A percentile compares a stretch with the other conserved stretches of the same genome.
These are phyloP conservation scores for Scylla paramamosain DNA, from an alignment of 1,140 invertebrate species.

Conservation along the genomic window DNA sequence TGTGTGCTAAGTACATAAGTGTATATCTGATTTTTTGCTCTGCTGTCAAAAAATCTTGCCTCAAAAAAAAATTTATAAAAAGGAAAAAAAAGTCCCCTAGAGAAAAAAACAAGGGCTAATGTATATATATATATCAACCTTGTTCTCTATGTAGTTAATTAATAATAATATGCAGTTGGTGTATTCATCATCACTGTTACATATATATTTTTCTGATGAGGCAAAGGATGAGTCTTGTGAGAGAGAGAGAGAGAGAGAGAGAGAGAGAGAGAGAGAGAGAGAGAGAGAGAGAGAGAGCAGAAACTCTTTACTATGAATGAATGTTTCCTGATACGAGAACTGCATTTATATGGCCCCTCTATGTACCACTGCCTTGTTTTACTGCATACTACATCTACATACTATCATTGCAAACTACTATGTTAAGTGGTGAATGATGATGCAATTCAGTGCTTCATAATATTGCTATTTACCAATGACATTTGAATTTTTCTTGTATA, in stretches of 20 bases:
- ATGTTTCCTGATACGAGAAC: background rate
- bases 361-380: slow-evolving; percentile 2
- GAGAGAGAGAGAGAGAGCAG: no score
- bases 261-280: no score
- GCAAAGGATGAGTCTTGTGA: background rate
- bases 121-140: slow-evolving; percentile 57
- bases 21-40: slow-evolving; percentile 53
- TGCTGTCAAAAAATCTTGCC: slow-evolving; percentile 61
- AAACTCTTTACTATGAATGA: background rate
- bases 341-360: slow-evolving; percentile 5
- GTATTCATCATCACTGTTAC: background rate
- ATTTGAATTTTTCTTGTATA: slow-evolving; percentile 40
- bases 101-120: slow-evolving; percentile 31
- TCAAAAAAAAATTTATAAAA: background rate
- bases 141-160: slow-evolving; percentile 47
- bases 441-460: slow-evolving; percentile 70
- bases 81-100: slow-evolving; percentile 27
- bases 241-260: background rate
- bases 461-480: slow-evolving; percentile 69
- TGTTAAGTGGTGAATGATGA: slow-evolving; percentile 54
- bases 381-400: background rate
- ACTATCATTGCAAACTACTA: slow-evolving; percentile 55
- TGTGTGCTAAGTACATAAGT: slow-evolving; percentile 58
- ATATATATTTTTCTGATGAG: background rate
- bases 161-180: slow-evolving; percentile 8